Conservation (phyloP, 2,888 invertebrate genomes). For the Agriopis marginaria region DNA sequence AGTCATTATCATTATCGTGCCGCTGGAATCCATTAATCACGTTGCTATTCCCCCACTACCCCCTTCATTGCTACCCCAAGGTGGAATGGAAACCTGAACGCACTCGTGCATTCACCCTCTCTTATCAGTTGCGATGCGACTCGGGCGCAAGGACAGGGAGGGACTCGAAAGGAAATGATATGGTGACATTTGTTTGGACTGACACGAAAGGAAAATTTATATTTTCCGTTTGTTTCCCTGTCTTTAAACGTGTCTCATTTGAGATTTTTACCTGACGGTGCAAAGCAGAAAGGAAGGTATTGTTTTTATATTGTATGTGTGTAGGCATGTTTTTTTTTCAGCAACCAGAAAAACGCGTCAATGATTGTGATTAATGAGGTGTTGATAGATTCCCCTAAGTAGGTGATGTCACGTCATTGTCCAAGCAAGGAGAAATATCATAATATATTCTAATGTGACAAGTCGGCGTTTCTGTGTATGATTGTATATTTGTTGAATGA, state of each 20-base stretch:
- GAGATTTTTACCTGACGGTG: no score
- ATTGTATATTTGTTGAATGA: no score
- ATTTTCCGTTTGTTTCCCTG: slow-evolving; percentile 16
- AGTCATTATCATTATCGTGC: slow-evolving; percentile 83
- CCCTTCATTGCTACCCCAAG: slow-evolving; percentile 61
- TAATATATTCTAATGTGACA: no score
- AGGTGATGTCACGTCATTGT: no score
- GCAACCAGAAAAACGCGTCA: no score
- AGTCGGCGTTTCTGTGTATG: no score
- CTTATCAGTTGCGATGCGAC: slow-evolving; percentile 81
- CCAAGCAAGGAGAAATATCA: no score
- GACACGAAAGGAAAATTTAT: slow-evolving; percentile 10
- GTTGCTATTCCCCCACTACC: slow-evolving; percentile 70
- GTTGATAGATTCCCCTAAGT: no score
- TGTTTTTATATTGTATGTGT: no score
- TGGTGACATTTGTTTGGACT: slow-evolving; percentile 53
- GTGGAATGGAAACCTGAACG: slow-evolving; percentile 72
- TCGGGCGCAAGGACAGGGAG: slow-evolving; percentile 71
- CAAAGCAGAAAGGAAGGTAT: no score
- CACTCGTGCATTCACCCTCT: slow-evolving; percentile 83
- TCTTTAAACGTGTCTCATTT: not conserved
- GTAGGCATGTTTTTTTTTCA: no score
- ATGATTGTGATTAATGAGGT: no score
- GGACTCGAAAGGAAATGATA: slow-evolving; percentile 69
- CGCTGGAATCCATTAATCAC: slow-evolving; percentile 83